These are phyloP conservation scores for Megalops atlanticus DNA, from an alignment of 2,113 vertebrate genomes.

Conservation along the genomic window DNA sequence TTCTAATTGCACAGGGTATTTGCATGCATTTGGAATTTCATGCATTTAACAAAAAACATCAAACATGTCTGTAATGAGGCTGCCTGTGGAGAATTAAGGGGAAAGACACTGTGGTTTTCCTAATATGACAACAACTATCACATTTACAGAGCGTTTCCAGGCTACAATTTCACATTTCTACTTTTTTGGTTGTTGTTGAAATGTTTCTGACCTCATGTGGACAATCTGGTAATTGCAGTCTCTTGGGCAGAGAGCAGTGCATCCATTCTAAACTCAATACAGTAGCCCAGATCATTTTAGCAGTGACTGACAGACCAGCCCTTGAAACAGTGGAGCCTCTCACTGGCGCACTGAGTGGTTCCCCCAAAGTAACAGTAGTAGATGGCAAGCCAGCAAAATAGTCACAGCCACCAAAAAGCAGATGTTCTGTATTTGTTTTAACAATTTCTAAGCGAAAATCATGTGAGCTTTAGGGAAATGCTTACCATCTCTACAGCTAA, in stretches of 20 bases:
- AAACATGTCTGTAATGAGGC: conserved; percentile 3
- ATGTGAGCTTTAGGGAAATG: neutral
- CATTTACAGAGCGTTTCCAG: neutral
- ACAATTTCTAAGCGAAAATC: neutral
- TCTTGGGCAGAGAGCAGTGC: neutral
- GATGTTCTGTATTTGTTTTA: neutral
- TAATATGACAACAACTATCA: neutral
- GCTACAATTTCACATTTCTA: neutral
- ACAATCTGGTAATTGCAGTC: conserved; percentile 19
- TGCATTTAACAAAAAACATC: conserved; percentile 12
- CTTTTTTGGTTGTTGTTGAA: conserved; percentile 18
- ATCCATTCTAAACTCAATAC: neutral
- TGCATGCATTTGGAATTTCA: conserved; percentile 20
- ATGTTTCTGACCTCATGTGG: conserved; percentile 40
- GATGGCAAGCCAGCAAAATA: neutral
- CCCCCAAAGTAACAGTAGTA: too few species aligned
- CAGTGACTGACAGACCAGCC: neutral
- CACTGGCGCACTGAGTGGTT: neutral
- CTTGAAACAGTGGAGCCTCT: neutral
- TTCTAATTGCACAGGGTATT: conserved; percentile 1
- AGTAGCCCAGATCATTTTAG: neutral
- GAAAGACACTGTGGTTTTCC: neutral
- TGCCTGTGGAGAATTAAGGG: neutral
- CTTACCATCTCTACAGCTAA: too few species aligned
- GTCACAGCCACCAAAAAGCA: neutral